phyloP scores from a whole-genome alignment of 2,888 invertebrate genomes.

The Eubasilissa splendida region DNA sequence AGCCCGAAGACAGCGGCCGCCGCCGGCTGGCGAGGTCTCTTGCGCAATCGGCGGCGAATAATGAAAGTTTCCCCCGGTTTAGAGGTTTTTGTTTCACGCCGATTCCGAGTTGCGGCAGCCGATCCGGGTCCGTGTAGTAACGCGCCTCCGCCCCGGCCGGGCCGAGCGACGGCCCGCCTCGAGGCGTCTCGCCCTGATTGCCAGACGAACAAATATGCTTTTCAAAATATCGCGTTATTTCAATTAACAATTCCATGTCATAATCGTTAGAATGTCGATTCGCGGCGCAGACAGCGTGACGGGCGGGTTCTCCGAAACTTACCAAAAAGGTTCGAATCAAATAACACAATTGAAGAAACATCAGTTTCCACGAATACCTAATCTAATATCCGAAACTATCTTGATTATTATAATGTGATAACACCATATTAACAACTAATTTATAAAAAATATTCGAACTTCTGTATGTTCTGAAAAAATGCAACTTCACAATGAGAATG shows the following conservation, averaged over 20 bases:
- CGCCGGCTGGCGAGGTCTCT: slow-evolving; percentile 15
- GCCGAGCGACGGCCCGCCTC: slow-evolving; percentile 36
- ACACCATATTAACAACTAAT: too few relatives aligned
- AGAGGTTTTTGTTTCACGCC: slow-evolving; percentile 53
- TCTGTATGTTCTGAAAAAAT: too few relatives aligned
- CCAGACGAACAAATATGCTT: slow-evolving; percentile 44
- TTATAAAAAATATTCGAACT: too few relatives aligned
- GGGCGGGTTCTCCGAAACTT: background rate
- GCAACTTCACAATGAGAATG: too few relatives aligned
- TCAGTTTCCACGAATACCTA: too few relatives aligned
- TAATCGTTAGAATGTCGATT: slow-evolving; percentile 34
- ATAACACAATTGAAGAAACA: too few relatives aligned
- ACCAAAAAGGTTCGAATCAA: too few relatives aligned
- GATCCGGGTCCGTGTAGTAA: slow-evolving; percentile 52
- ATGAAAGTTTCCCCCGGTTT: slow-evolving; percentile 56
- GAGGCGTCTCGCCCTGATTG: slow-evolving; percentile 56
- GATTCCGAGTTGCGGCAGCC: slow-evolving; percentile 48
- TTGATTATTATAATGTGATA: too few relatives aligned
- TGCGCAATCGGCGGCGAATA: slow-evolving; percentile 53
- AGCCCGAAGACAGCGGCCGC: too few relatives aligned
- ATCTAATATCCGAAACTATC: too few relatives aligned
- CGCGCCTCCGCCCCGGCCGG: slow-evolving; percentile 1
- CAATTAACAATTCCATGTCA: slow-evolving; percentile 39
- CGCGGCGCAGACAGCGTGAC: background rate
- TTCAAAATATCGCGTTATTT: slow-evolving; percentile 46